A percentile compares a stretch with the other conserved stretches of the same genome.
These are phyloP conservation scores for Limnephilus marmoratus DNA, from an alignment of 2,888 invertebrate species.

Conservation along the genomic window DNA sequence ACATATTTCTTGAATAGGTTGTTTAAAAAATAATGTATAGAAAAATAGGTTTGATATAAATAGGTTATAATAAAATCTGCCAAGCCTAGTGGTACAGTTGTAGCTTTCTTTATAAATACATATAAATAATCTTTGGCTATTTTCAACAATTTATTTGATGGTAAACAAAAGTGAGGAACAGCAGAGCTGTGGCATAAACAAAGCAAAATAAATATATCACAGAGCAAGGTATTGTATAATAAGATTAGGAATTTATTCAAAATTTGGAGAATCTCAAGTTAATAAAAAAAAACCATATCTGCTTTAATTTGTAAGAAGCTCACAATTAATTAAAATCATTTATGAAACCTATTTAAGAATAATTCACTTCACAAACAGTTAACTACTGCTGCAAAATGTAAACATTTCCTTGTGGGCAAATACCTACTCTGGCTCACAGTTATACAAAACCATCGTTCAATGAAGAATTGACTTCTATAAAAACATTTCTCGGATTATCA, in stretches of 20 bases:
- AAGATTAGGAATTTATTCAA: neutral
- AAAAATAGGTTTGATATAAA: neutral
- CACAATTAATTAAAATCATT: neutral
- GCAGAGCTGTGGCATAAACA: neutral
- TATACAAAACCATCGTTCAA: slow-evolving; percentile 22
- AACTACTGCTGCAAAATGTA: neutral
- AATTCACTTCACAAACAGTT: neutral
- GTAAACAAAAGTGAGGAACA: neutral
- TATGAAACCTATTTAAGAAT: neutral
- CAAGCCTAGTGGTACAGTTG: neutral
- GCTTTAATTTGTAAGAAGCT: neutral
- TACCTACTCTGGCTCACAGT: neutral
- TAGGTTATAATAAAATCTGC: neutral
- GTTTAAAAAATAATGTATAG: neutral
- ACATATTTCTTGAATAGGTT: neutral
- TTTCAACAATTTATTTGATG: neutral
- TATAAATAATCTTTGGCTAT: slow-evolving; percentile 22
- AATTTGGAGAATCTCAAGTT: neutral
- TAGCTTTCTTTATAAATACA: slow-evolving; percentile 6
- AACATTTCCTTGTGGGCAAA: neutral
- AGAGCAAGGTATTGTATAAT: neutral
- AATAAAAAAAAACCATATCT: neutral
- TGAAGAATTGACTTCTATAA: slow-evolving; percentile 43
- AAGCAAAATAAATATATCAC: neutral
- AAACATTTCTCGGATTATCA: neutral